Evolutionary conservation across 2,888 invertebrate genomes (phyloP), one percentile per base, ranked within the genome.

Genomic region (Lingula anatina): DNA sequence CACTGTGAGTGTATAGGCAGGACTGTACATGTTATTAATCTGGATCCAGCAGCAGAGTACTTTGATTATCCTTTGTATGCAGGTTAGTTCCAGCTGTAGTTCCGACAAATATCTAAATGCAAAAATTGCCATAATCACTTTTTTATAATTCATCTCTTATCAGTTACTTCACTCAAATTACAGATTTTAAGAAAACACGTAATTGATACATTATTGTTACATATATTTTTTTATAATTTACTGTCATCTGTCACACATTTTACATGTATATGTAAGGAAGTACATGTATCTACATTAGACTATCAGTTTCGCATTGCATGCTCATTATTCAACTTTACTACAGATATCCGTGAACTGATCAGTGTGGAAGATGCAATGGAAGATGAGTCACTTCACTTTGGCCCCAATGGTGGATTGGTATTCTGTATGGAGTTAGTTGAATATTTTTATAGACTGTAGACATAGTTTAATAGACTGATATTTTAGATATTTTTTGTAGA

Each of bases 1-100:
- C 93, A 96, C 78, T 90, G 87, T 9, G 84, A 85, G 50, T 86
- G 86, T 57, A 84, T 86, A 50, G 68, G 75, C 36, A 83, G 94
- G 57, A 81, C 82, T 0, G 83, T 95, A 15, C 86, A 91, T 57
- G 87, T 97, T 1, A 88, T 96, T 0, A 99, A 99, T 81, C 81
- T 99, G 52, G 99, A 99, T 78, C 99, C 99, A 1, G 99, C 99
- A 0, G 96, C 97, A 0, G 99, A 99, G 75, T 83, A 89, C 73
- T 99, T 97, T 79, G 87, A 89, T 64, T 99, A 99, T 71, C 83
- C 88, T 50, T 89, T 95, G 0, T 71, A 88, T 9, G 86, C 86
- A 3, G 80, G 79, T 79, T 57, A 51, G 61, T 44, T 20, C 15
- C n/a, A n/a, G n/a, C n/a, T n/a, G n/a, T n/a, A n/a, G n/a, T n/a